Evolutionary conservation across 2,888 invertebrate species (phyloP).

Genomic region (Zele albiditarsus): DNA sequence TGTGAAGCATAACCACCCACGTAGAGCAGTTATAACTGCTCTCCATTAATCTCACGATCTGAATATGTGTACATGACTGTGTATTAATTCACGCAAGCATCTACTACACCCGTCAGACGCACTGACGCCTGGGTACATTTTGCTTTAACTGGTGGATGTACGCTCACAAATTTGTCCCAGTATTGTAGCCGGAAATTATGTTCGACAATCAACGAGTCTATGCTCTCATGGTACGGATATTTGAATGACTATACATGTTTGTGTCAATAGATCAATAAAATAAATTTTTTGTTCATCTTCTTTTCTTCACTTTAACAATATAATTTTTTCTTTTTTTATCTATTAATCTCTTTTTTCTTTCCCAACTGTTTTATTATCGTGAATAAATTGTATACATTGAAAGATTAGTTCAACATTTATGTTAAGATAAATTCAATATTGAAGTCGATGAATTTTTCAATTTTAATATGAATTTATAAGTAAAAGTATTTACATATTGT

Average conservation of each 20-base stretch:
- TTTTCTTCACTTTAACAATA: not conserved
- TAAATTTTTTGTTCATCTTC: slow-evolving; percentile 33
- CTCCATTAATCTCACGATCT: slow-evolving; percentile 35
- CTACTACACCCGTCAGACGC: slow-evolving; percentile 28
- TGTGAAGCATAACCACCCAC: not conserved
- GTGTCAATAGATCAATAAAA: not conserved
- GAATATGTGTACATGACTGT: slow-evolving; percentile 36
- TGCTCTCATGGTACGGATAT: slow-evolving; percentile 57
- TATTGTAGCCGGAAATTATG: slow-evolving; percentile 62
- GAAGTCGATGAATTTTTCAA: slow-evolving; percentile 1
- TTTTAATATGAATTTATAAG: not conserved
- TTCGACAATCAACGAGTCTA: slow-evolving; percentile 60
- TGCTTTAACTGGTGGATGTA: not conserved
- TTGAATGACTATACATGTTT: slow-evolving; percentile 45
- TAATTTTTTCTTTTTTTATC: not conserved
- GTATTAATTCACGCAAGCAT: slow-evolving; percentile 27
- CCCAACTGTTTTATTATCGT: not conserved
- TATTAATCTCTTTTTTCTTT: slow-evolving; percentile 14
- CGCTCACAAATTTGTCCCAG: slow-evolving; percentile 17
- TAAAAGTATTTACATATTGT: not conserved
- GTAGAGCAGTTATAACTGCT: slow-evolving; percentile 17
- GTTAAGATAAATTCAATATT: not conserved
- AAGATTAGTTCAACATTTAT: not conserved
- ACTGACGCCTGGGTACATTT: slow-evolving; percentile 21
- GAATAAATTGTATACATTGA: not conserved